Conservation (phyloP, 2,797 vertebrate genomes). For the Tarsius wallacei region DNA sequence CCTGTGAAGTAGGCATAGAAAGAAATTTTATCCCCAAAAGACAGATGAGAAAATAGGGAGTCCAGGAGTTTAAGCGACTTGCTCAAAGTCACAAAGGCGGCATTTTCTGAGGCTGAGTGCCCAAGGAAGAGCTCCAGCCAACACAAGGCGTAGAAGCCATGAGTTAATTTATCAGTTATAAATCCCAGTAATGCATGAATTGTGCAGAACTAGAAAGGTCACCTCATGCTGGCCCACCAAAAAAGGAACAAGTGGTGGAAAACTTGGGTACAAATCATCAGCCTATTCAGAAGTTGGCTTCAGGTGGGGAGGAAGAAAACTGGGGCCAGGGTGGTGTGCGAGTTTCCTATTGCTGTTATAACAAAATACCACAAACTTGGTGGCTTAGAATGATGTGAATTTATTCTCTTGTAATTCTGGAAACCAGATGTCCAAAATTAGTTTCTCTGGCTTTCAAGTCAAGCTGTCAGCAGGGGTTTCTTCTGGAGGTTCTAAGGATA, state of each 20-base stretch:
- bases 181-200: background rate
- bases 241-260: background rate
- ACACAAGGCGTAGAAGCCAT: fast-evolving
- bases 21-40: background rate
- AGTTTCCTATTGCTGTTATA: background rate
- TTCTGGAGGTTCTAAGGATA: background rate
- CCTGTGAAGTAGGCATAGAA: background rate
- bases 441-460: slow-evolving; percentile 50
- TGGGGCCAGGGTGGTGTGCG: background rate
- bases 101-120: background rate
- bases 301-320: background rate
- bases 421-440: background rate
- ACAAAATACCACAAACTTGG: background rate
- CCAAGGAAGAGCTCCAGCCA: background rate
- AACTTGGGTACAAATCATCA: background rate
- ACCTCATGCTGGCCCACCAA: background rate
- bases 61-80: background rate
- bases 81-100: background rate
- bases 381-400: background rate
- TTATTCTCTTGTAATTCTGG: background rate
- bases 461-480: background rate
- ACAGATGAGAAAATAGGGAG: slow-evolving; percentile 29
- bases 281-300: background rate
- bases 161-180: background rate
- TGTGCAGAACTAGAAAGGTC: background rate